Conservation (phyloP, 2,113 vertebrate species). For the Pleuronectes platessa region DNA sequence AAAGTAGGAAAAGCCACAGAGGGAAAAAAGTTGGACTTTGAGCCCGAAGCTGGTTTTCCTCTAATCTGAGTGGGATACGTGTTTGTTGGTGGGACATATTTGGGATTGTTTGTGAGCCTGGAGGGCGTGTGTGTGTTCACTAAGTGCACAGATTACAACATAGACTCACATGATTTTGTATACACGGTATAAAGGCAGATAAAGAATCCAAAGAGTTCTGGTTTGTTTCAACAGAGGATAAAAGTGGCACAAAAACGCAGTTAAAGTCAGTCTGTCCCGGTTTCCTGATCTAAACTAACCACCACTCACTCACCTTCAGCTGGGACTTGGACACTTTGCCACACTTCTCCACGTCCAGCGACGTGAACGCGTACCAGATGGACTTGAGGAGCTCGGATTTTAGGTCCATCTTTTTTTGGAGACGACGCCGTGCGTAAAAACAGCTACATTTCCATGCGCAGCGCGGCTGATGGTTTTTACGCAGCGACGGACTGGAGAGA, state of each 20-base stretch:
- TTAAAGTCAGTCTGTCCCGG: background rate
- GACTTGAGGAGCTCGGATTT: conserved; percentile 83
- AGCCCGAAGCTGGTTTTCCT: conserved; percentile 1
- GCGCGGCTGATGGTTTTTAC: conserved; percentile 49
- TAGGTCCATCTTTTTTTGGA: conserved; percentile 74
- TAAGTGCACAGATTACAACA: background rate
- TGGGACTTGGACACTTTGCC: conserved; percentile 85
- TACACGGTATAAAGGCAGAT: background rate
- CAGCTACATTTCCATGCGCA: conserved; percentile 57
- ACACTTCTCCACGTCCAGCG: conserved; percentile 82
- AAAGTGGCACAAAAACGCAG: background rate
- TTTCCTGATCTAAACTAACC: conserved; percentile 32
- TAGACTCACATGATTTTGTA: background rate
- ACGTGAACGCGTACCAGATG: conserved; percentile 85
- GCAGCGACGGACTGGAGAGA: conserved; percentile 16
- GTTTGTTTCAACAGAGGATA: background rate
- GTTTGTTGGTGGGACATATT: background rate
- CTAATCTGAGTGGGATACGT: background rate
- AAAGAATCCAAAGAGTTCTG: background rate
- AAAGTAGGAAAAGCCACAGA: background rate
- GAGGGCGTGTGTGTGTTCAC: background rate
- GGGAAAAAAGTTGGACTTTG: conserved; percentile 51
- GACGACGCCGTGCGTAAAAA: conserved; percentile 29
- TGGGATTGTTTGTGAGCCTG: conserved; percentile 1
- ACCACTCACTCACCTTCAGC: conserved; percentile 76